A percentile compares a stretch with the other conserved stretches of the same genome.
Conservation (phyloP, 2,113 vertebrate genomes). For the Clarias magur region DNA sequence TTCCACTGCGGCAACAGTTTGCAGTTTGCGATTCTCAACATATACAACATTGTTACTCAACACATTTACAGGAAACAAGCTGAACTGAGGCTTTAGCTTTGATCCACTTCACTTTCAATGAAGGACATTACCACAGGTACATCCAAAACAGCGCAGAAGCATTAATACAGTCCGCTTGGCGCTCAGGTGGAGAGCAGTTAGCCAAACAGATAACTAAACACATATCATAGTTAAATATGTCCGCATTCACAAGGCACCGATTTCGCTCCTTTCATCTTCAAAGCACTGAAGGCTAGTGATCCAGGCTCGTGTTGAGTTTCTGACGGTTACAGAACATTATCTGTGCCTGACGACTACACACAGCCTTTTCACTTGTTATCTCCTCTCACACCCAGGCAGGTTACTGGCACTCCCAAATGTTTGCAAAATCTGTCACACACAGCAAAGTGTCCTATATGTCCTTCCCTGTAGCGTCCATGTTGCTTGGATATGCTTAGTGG, state of each 20-base stretch:
- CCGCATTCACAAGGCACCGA: background rate
- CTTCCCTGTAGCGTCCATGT: background rate
- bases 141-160: background rate
- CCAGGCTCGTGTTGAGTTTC: slow-evolving; percentile 7
- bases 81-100: slow-evolving; percentile 7
- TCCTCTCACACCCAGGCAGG: slow-evolving; percentile 46
- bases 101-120: slow-evolving; percentile 11
- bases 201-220: background rate
- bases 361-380: slow-evolving; percentile 57
- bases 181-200: background rate
- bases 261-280: background rate
- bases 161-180: background rate
- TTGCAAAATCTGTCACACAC: slow-evolving; percentile 50
- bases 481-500: background rate
- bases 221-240: background rate
- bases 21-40: slow-evolving; percentile 51
- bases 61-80: slow-evolving; percentile 2
- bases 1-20: slow-evolving; percentile 52
- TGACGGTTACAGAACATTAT: slow-evolving; percentile 70
- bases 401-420: slow-evolving; percentile 63
- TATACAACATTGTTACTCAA: slow-evolving; percentile 37
- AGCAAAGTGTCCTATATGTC: slow-evolving; percentile 56
- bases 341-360: slow-evolving; percentile 63
- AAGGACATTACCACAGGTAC: background rate
- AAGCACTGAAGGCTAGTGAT: background rate